phyloP scores from a whole-genome alignment of 2,888 invertebrate genomes.

The Nomada hirtipes region DNA sequence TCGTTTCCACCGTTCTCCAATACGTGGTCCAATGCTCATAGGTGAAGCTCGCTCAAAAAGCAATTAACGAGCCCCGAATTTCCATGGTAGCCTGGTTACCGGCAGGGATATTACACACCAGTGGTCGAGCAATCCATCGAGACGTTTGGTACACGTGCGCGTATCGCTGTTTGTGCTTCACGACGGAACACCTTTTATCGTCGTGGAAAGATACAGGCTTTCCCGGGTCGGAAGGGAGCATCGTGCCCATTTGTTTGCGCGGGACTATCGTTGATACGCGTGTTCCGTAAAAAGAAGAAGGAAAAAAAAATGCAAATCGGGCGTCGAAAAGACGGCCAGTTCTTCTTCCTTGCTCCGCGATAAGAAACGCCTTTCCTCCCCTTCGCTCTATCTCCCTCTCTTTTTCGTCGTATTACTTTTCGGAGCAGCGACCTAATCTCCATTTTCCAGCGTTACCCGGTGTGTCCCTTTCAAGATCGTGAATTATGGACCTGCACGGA shows the following conservation, averaged over 20 bases:
- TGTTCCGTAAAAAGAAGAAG: background rate
- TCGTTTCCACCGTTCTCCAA: background rate
- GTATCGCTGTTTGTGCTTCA: slow-evolving; percentile 24
- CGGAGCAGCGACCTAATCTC: slow-evolving; percentile 64
- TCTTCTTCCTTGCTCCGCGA: slow-evolving; percentile 20
- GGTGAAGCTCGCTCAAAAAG: background rate
- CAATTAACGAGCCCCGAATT: slow-evolving; percentile 19
- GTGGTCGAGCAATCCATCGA: slow-evolving; percentile 16
- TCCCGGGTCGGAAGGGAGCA: background rate
- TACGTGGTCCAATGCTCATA: background rate
- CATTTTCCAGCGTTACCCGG: slow-evolving; percentile 63
- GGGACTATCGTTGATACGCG: background rate
- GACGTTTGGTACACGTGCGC: slow-evolving; percentile 3
- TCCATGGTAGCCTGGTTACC: background rate
- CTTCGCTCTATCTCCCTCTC: background rate
- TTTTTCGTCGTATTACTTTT: background rate
- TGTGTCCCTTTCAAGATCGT: slow-evolving; percentile 65
- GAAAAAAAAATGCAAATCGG: slow-evolving; percentile 40
- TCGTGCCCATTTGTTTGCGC: slow-evolving; percentile 36
- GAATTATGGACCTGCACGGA: slow-evolving; percentile 71
- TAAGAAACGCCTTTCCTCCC: slow-evolving; percentile 16
- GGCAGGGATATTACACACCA: slow-evolving; percentile 12
- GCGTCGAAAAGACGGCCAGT: slow-evolving; percentile 27
- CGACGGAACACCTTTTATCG: background rate
- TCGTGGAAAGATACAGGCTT: slow-evolving; percentile 27